Evolutionary conservation across 2,888 invertebrate species (phyloP).

Genomic region (Ferrisia virgata): DNA sequence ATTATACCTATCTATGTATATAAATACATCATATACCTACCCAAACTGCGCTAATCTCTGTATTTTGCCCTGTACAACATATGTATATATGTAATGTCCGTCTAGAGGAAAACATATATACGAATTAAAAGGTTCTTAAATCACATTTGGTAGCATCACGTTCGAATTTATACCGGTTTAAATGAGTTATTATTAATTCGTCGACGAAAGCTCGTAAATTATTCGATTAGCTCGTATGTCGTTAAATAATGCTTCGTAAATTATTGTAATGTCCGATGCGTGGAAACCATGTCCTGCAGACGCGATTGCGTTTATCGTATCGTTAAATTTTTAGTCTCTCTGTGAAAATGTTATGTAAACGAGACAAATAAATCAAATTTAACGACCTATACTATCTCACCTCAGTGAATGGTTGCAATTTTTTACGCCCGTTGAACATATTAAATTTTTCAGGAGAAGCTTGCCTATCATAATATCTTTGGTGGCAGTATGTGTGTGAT

Average conservation of each 20-base stretch:
- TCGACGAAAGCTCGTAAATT: conserved; percentile 22
- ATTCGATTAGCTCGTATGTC: neutral
- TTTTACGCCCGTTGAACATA: neutral
- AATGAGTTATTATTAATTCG: conserved; percentile 5
- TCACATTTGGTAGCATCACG: neutral
- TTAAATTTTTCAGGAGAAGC: neutral
- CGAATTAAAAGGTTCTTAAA: neutral
- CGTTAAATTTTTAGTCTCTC: neutral
- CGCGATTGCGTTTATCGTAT: neutral
- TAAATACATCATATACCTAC: too few species aligned
- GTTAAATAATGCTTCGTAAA: conserved; percentile 22
- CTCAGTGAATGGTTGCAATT: neutral
- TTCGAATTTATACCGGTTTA: neutral
- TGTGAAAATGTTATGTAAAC: neutral
- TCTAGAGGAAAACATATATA: neutral
- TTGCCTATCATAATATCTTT: neutral
- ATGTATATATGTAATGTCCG: neutral
- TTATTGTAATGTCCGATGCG: conserved; percentile 11
- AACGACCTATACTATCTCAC: neutral
- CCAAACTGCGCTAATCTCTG: too few species aligned
- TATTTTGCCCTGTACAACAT: too few species aligned
- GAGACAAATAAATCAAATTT: neutral
- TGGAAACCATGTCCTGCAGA: neutral
- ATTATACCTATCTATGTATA: too few species aligned
- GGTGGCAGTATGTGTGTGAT: neutral